Evolutionary conservation across 2,888 invertebrate genomes (phyloP).

Genomic region (Melanostoma scalare): DNA sequence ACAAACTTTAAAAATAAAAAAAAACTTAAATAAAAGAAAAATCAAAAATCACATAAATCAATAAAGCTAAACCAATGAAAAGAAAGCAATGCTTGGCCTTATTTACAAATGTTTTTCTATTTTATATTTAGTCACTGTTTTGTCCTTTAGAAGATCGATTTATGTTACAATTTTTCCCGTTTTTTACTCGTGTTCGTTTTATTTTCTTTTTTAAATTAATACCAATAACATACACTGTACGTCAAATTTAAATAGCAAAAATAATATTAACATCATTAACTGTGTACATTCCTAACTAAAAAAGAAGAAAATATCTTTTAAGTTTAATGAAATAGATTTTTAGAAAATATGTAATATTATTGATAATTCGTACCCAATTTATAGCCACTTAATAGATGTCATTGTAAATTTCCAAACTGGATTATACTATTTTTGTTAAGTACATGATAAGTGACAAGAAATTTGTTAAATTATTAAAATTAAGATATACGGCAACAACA

Average conservation of each 20-base stretch:
- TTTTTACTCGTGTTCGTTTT: neutral
- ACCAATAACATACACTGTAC: slow-evolving; percentile 28
- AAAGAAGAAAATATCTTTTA: slow-evolving; percentile 28
- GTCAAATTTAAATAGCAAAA: slow-evolving; percentile 29
- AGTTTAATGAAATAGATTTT: slow-evolving; percentile 49
- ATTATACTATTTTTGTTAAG: slow-evolving; percentile 64
- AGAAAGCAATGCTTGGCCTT: slow-evolving; percentile 66
- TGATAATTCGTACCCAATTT: slow-evolving; percentile 61
- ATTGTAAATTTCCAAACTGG: slow-evolving; percentile 61
- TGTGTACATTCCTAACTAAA: slow-evolving; percentile 60
- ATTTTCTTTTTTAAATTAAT: slow-evolving; percentile 16
- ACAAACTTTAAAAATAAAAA: slow-evolving; percentile 31
- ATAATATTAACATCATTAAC: slow-evolving; percentile 25
- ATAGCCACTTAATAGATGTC: slow-evolving; percentile 61
- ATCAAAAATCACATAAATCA: slow-evolving; percentile 27
- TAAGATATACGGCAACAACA: slow-evolving; percentile 32
- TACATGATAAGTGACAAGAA: slow-evolving; percentile 32
- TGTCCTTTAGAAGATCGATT: slow-evolving; percentile 71
- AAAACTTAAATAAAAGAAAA: slow-evolving; percentile 38
- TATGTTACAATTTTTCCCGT: slow-evolving; percentile 1
- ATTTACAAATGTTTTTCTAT: slow-evolving; percentile 54
- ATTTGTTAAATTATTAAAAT: slow-evolving; percentile 26
- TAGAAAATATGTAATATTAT: slow-evolving; percentile 18
- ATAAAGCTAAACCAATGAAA: slow-evolving; percentile 26
- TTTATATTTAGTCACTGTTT: slow-evolving; percentile 20